These are phyloP conservation scores for Gymnogyps californianus DNA, from an alignment of 2,113 vertebrate genomes.

Conservation along the genomic window DNA sequence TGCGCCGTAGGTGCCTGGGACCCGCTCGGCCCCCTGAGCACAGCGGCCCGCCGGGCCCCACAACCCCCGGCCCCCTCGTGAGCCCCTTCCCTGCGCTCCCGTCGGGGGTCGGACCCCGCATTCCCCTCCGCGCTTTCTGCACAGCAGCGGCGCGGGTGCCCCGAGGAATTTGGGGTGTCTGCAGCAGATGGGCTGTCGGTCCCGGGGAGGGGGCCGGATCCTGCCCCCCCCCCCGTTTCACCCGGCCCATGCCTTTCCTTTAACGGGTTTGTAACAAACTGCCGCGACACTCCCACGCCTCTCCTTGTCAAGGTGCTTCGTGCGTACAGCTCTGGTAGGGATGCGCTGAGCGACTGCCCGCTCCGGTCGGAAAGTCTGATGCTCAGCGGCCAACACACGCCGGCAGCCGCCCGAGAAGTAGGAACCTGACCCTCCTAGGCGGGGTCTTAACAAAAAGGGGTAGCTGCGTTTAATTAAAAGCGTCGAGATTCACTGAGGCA, in stretches of 20 bases:
- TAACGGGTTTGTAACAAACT: constrained; percentile 53
- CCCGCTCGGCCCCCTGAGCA: not conserved
- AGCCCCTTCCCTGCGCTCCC: not conserved
- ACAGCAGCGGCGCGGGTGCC: not conserved
- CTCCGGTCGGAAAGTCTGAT: constrained; percentile 36
- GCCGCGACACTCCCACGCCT: constrained; percentile 11
- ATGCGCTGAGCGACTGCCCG: constrained; percentile 9
- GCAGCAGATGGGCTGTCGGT: not conserved
- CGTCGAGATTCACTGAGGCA: constrained; percentile 57
- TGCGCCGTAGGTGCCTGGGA: accelerated
- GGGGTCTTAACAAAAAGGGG: constrained; percentile 33
- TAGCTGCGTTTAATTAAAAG: constrained; percentile 65
- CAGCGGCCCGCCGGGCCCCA: not conserved
- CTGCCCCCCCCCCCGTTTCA: not conserved
- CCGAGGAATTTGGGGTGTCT: not conserved
- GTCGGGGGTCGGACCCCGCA: not conserved
- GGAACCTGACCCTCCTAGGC: constrained; percentile 43
- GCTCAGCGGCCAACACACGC: constrained; percentile 56
- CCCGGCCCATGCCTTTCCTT: not conserved
- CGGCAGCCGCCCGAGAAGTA: constrained; percentile 61
- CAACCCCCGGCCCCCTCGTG: too few species aligned
- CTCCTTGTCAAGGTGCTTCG: constrained; percentile 54
- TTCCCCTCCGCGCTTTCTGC: not conserved
- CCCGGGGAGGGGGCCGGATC: not conserved
- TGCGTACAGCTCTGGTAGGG: constrained; percentile 38